A percentile compares a stretch with the other conserved stretches of the same genome.
Conservation (phyloP, 1,140 invertebrate species). For the Zophobas morio region DNA sequence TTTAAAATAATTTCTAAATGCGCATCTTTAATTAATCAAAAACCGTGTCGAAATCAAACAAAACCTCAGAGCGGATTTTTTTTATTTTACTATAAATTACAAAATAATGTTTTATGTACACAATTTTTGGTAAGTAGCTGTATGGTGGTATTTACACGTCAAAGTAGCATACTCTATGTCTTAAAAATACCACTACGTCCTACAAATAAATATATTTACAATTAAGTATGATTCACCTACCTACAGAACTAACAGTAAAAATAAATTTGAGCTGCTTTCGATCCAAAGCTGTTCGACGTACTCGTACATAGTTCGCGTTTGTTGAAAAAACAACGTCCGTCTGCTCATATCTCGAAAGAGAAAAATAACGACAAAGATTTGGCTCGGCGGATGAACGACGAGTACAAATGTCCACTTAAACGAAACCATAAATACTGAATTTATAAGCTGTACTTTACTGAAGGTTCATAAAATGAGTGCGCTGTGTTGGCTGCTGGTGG, state of each 20-base stretch:
- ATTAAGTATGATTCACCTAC: constrained; percentile 6
- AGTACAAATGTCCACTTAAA: constrained; percentile 44
- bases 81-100: constrained; percentile 33
- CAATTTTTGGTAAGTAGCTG: constrained; percentile 41
- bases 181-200: neutral
- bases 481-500: constrained; percentile 65
- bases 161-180: constrained; percentile 3
- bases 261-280: constrained; percentile 12
- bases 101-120: constrained; percentile 28
- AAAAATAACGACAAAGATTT: neutral
- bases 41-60: neutral
- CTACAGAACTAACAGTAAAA: neutral
- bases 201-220: constrained; percentile 39
- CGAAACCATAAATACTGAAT: constrained; percentile 19
- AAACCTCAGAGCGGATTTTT: constrained; percentile 8
- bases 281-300: constrained; percentile 1
- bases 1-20: too few relatives aligned
- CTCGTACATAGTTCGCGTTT: too few relatives aligned
- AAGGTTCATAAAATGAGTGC: constrained; percentile 64
- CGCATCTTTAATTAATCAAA: too few relatives aligned
- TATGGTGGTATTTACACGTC: constrained; percentile 26
- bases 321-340: too few relatives aligned
- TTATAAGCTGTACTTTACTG: constrained; percentile 66
- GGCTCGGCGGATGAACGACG: constrained; percentile 13
- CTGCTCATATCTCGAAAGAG: too few relatives aligned